Percentiles rank a stretch among this genome's conserved stretches.
Evolutionary conservation across 2,113 vertebrate species (phyloP).

Genomic region (Panthera tigris): DNA sequence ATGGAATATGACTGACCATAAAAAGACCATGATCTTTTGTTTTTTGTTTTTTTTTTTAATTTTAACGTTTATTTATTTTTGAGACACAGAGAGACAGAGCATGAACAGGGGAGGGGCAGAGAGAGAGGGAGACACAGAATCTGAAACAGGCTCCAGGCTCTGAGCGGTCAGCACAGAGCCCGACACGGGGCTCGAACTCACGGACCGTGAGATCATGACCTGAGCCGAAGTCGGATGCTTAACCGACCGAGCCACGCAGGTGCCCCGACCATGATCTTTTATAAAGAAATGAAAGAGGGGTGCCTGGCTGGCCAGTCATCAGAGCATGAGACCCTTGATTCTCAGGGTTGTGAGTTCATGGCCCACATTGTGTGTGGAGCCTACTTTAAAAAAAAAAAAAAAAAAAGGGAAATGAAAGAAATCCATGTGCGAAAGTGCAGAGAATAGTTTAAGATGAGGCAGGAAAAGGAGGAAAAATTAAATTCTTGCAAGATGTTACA

Average conservation of each 20-base stretch:
- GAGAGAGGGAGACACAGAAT: too few relatives aligned
- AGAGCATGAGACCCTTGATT: not conserved
- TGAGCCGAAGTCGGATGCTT: too few relatives aligned
- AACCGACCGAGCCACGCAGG: too few relatives aligned
- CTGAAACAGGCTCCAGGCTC: too few relatives aligned
- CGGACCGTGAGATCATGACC: too few relatives aligned
- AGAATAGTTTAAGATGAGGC: not conserved
- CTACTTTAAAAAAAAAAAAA: not conserved
- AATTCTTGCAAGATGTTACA: not conserved
- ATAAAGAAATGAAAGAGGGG: conserved; percentile 33
- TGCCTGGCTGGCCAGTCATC: not conserved
- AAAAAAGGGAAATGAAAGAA: conserved; percentile 12
- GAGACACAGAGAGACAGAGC: too few relatives aligned
- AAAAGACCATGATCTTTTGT: not conserved
- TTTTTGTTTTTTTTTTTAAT: too few relatives aligned
- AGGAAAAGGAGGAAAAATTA: conserved; percentile 15
- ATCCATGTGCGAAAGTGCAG: not conserved
- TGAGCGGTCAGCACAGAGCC: too few relatives aligned
- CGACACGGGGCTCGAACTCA: too few relatives aligned
- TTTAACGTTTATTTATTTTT: too few relatives aligned
- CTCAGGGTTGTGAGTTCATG: not conserved
- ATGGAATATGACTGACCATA: not conserved
- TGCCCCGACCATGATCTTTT: not conserved
- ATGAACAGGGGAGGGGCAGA: too few relatives aligned
- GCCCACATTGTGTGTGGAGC: not conserved